Base-by-base conservation (phyloP, 2,888 invertebrate species). In the Agrochola lota region DNA sequence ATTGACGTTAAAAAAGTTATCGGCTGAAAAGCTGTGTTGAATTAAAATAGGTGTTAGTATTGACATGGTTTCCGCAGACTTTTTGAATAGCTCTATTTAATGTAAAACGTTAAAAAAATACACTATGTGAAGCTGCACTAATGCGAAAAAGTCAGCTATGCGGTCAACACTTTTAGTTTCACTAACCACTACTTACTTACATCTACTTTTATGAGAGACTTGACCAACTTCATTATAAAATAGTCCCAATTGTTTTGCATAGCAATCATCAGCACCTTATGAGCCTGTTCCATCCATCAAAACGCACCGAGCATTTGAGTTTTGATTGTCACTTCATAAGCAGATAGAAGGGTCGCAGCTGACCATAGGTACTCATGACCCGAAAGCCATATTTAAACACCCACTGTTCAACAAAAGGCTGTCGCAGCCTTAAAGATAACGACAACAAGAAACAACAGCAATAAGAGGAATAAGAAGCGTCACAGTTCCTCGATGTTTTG, bases 351-450 rank as follows among this genome's bases (percentile, higher is more conserved):
- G 23, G 2, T 74, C 40, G 26, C 6, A 60, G 23, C 26, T 26
- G 20, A 20, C 35, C 15, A 40, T 17, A n/a, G n/a, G n/a, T n/a
- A 15, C 3, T n/a, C 46, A 35, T 30, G 23, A 57, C n/a, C 6
- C 2, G 35, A 49, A 57, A 46, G 12, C 20, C n/a, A 20, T 74
- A 74, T 60, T 74, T 74, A 15, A 60, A 49, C 20, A 49, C 26
- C 11, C 1, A 49, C 73, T 35, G 15, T 2, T 30, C 67, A 30
- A 49, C 26, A 23, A 30, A 46, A 12, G 20, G 20, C 26, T 23
- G 9, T 15, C 23, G 23, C 30, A 23, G 49, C 9, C 5, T 49
- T 68, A 17, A 15, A 20, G 66, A 26, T 67, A 12, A 26, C 23
- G 52, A 55, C 1, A 35, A 8, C 2, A 69, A 35, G n/a, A n/a